phyloP scores from a whole-genome alignment of 2,797 vertebrate genomes.

The Chanos chanos region DNA sequence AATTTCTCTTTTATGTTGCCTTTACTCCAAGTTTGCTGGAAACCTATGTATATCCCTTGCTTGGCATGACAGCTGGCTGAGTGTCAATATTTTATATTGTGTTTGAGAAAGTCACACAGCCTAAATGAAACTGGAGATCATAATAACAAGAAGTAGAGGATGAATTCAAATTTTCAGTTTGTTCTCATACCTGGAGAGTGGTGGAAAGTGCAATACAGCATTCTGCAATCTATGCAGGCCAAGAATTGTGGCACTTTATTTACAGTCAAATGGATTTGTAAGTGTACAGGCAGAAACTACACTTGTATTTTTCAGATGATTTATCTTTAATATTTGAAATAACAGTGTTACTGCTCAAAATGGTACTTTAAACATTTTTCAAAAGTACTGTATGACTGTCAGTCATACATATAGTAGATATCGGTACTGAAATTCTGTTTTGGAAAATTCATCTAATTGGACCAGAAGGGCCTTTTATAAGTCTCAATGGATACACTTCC shows the following conservation, averaged over 20 bases:
- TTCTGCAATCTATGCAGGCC: slow-evolving; percentile 83
- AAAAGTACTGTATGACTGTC: slow-evolving; percentile 53
- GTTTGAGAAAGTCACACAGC: slow-evolving; percentile 51
- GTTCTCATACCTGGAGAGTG: slow-evolving; percentile 56
- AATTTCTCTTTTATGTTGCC: slow-evolving; percentile 56
- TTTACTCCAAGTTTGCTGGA: slow-evolving; percentile 58
- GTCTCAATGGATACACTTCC: slow-evolving; percentile 48
- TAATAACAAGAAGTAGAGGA: slow-evolving; percentile 45
- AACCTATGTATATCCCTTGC: slow-evolving; percentile 48
- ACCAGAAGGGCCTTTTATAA: slow-evolving; percentile 69
- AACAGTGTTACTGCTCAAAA: slow-evolving; percentile 67
- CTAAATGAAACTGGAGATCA: slow-evolving; percentile 43
- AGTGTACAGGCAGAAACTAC: slow-evolving; percentile 75
- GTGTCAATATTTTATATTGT: slow-evolving; percentile 42
- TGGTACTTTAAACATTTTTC: slow-evolving; percentile 59
- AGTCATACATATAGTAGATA: slow-evolving; percentile 53
- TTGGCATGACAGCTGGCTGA: slow-evolving; percentile 56
- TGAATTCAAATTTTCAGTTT: slow-evolving; percentile 47
- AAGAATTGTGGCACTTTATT: slow-evolving; percentile 81
- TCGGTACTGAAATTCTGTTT: slow-evolving; percentile 55
- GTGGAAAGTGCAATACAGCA: slow-evolving; percentile 77
- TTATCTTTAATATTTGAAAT: slow-evolving; percentile 73
- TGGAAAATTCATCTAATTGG: slow-evolving; percentile 58
- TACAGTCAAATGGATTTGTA: slow-evolving; percentile 76
- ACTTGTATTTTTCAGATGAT: slow-evolving; percentile 77